A percentile compares a stretch with the other conserved stretches of the same genome.
Conservation (phyloP, 2,888 invertebrate genomes). For the Morpho achilles region DNA sequence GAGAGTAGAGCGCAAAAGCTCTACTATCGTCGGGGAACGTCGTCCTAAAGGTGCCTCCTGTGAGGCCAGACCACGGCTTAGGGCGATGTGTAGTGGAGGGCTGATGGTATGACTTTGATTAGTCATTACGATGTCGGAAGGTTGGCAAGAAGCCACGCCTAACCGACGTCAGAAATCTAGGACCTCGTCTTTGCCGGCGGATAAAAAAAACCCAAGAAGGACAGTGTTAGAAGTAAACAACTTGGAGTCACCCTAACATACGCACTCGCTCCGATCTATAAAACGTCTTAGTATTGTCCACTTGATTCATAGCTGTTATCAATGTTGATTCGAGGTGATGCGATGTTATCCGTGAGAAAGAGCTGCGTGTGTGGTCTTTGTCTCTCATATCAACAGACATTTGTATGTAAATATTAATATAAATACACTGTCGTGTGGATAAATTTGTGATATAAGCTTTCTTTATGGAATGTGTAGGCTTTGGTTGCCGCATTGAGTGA, state of each 20-base stretch:
- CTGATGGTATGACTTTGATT: no score
- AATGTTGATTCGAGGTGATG: slow-evolving; percentile 24
- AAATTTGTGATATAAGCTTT: slow-evolving; percentile 2
- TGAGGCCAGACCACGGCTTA: no score
- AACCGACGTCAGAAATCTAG: no score
- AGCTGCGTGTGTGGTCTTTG: slow-evolving; percentile 33
- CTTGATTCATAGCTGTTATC: slow-evolving; percentile 37
- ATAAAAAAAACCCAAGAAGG: background rate
- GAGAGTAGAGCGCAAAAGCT: no score
- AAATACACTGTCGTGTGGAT: slow-evolving; percentile 1
- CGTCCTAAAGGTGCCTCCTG: no score
- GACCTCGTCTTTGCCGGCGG: background rate
- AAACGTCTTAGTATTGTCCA: slow-evolving; percentile 53
- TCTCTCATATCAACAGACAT: slow-evolving; percentile 9
- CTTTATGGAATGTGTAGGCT: slow-evolving; percentile 5
- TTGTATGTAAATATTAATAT: slow-evolving; percentile 11
- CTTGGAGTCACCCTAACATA: slow-evolving; percentile 34
- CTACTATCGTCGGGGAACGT: no score
- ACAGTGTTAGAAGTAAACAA: background rate
- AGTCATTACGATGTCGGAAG: no score
- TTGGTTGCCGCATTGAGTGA: background rate
- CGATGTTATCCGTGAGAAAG: slow-evolving; percentile 31
- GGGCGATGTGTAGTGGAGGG: no score
- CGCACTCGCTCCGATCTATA: slow-evolving; percentile 55
- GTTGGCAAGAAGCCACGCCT: no score